Percentiles rank a stretch among this genome's conserved stretches.
phyloP scores from a whole-genome alignment of 2,797 vertebrate genomes.

The Crenichthys baileyi region DNA sequence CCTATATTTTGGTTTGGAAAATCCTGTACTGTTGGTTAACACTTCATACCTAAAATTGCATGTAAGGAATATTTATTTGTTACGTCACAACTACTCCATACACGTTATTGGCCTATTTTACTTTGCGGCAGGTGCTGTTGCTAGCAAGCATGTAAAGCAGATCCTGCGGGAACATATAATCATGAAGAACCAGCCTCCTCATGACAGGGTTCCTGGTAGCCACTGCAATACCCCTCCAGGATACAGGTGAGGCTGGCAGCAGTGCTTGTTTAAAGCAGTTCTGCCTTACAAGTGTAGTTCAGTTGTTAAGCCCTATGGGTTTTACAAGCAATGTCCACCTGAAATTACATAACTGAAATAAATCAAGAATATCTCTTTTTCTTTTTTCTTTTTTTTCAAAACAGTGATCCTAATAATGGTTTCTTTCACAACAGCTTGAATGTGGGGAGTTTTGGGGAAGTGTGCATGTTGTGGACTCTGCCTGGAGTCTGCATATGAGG shows the following conservation, averaged over 20 bases:
- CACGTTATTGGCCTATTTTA: constrained; percentile 6
- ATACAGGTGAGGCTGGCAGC: constrained; percentile 64
- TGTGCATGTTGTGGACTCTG: neutral
- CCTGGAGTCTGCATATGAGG: neutral
- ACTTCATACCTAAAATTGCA: neutral
- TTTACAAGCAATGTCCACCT: no score
- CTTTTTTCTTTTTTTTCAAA: neutral
- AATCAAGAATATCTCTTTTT: neutral
- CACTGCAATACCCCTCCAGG: constrained; percentile 59
- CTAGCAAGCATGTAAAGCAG: constrained; percentile 90
- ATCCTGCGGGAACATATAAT: constrained; percentile 86
- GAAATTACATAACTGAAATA: no score
- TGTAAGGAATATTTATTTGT: neutral
- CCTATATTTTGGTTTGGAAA: constrained; percentile 3
- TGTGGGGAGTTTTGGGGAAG: neutral
- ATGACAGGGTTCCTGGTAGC: constrained; percentile 78
- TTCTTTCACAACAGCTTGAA: neutral
- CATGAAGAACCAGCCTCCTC: constrained; percentile 85
- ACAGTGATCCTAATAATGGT: neutral
- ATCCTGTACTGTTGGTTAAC: neutral
- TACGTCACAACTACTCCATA: neutral
- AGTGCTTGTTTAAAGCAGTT: neutral
- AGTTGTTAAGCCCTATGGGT: no score
- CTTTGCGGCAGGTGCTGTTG: constrained; percentile 83
- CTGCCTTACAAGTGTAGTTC: neutral